Evolutionary conservation across 2,888 invertebrate genomes (phyloP), one percentile per base, ranked within the genome.

Genomic region (Tethea ocularis): DNA sequence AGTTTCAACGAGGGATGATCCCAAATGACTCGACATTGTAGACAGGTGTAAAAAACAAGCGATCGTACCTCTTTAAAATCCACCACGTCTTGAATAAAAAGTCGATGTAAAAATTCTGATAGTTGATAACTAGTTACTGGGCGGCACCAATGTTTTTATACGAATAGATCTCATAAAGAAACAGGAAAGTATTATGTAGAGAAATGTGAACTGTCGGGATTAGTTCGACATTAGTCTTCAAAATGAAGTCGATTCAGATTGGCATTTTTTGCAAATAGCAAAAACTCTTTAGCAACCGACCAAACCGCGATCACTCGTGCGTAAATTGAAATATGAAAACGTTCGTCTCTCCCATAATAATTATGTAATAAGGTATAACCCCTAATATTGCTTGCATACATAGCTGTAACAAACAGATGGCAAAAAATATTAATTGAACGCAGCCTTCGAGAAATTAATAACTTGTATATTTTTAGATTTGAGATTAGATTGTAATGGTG

Each of bases 311-410:
- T 71, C 75, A 77, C 73, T 82, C 82, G 83, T 83, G 84, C 84
- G 82, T 83, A 78, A 82, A 86, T 77, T 68, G 77, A 78, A 80
- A 75, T 77, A 77, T 80, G 67, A 80, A 80, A 80, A 76, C 72
- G 68, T 68, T 72, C 67, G 67, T 71, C 66, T 66, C 63, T 69
- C 64, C 60, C 64, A 66, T 74, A 74, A 66, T 74, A 73, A 78
- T 68, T 75, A 77, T 81, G 72, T 76, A 69, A 69, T 68, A 74
- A 75, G 61, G 57, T 61, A n/a, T n/a, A 22, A 22, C 54, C 51
- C 41, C 33, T 41, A 52, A 29, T 23, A 51, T 26, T 36, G 54
- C 20, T 46, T 38, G 36, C 65, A 67, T 67, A 67, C 63, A 62
- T 69, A 67, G 60, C 58, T 61, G 71, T 74, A 74, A 80, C 71